Conservation (phyloP, 2,888 invertebrate species). For the Scrobipalpa atriplicella region DNA sequence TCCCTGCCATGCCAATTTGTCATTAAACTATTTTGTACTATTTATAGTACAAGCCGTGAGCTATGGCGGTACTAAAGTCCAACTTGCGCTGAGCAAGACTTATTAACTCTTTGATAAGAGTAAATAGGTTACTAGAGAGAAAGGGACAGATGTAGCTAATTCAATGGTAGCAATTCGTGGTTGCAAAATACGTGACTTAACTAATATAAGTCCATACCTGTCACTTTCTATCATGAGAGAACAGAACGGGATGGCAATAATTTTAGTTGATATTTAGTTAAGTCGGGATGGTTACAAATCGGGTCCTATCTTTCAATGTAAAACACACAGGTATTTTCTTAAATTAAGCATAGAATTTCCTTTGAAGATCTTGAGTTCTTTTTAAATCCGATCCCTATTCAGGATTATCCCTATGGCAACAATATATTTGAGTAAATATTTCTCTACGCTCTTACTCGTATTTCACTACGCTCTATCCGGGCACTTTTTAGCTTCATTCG, state of each 20-base stretch:
- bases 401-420: conserved; percentile 11
- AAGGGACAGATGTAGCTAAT: too few species aligned
- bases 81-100: not conserved
- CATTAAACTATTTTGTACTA: conserved; percentile 6
- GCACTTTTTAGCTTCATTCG: too few species aligned
- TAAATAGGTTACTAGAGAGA: too few species aligned
- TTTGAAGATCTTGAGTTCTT: too few species aligned
- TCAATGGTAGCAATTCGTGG: too few species aligned
- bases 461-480: not conserved
- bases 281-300: too few species aligned
- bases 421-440: not conserved
- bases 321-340: not conserved
- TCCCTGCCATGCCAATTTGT: conserved; percentile 31
- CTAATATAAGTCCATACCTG: too few species aligned
- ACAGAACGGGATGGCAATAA: too few species aligned
- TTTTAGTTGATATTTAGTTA: too few species aligned
- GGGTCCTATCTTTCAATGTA: not conserved
- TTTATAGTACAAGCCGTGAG: not conserved
- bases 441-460: not conserved
- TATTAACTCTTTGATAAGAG: not conserved
- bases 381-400: not conserved
- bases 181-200: too few species aligned
- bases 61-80: not conserved
- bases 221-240: too few species aligned
- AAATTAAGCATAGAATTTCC: not conserved